Conservation (phyloP, 2,888 invertebrate genomes). For the Dorcus parallelipipedus region DNA sequence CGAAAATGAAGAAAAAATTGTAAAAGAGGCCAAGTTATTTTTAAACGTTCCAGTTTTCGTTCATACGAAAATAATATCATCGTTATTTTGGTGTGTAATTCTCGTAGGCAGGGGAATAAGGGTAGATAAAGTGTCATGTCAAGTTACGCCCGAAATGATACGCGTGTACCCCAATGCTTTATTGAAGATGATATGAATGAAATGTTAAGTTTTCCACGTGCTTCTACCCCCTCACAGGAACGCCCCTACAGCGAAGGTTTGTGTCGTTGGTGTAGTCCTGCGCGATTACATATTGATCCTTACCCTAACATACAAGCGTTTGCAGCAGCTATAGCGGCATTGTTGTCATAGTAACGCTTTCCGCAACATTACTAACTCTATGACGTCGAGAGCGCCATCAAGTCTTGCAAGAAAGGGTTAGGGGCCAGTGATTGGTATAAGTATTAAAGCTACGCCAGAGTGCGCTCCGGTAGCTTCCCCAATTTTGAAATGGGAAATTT, state of each 20-base stretch:
- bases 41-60: no score
- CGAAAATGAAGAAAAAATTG: no score
- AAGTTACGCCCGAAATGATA: no score
- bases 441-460: constrained; percentile 7
- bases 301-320: not conserved
- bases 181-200: no score
- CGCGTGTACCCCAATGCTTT: no score
- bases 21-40: no score
- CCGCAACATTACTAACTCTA: constrained; percentile 46
- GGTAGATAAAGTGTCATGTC: no score
- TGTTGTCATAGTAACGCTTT: constrained; percentile 44
- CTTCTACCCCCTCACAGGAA: no score
- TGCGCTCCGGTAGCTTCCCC: constrained; percentile 13
- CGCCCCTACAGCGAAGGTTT: not conserved
- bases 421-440: constrained; percentile 4
- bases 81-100: no score
- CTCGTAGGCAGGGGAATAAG: no score
- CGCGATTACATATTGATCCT: constrained; percentile 1
- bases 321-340: constrained; percentile 30
- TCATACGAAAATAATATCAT: no score
- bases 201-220: no score
- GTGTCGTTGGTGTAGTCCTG: not conserved
- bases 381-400: constrained; percentile 45
- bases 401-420: constrained; percentile 10
- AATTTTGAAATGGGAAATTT: constrained; percentile 8